Evolutionary conservation across 2,797 vertebrate genomes (phyloP).

Genomic region (Poecilia wingei): DNA sequence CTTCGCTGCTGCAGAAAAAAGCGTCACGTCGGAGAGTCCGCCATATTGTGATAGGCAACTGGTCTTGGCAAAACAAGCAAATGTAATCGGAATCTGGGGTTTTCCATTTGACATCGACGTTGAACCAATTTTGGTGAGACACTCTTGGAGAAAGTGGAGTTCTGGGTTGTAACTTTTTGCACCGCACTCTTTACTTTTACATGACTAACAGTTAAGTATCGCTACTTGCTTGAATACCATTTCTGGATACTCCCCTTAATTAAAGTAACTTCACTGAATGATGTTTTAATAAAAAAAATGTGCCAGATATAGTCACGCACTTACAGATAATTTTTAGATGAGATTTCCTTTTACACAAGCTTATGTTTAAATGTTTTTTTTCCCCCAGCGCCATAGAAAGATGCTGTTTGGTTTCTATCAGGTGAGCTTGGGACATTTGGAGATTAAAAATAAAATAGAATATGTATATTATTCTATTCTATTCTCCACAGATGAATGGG

Average conservation of each 20-base stretch:
- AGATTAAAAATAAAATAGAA: not conserved
- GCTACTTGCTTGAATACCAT: not conserved
- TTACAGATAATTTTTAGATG: not conserved
- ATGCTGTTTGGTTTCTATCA: too few relatives aligned
- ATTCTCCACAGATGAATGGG: too few relatives aligned
- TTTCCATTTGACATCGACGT: not conserved
- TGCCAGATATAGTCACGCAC: not conserved
- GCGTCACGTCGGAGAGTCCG: not conserved
- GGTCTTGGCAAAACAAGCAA: not conserved
- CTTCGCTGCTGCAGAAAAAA: not conserved
- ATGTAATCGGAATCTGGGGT: not conserved
- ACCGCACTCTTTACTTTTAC: not conserved
- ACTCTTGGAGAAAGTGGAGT: not conserved
- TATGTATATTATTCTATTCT: too few relatives aligned
- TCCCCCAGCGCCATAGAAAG: too few relatives aligned
- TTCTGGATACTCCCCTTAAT: not conserved
- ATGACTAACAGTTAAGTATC: not conserved
- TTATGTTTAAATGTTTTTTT: not conserved
- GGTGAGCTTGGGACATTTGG: not conserved
- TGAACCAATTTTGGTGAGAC: too few relatives aligned
- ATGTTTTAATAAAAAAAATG: not conserved
- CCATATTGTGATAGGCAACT: not conserved
- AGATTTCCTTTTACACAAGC: not conserved
- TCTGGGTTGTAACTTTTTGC: not conserved
- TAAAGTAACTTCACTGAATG: not conserved